Percentiles rank a stretch among this genome's conserved stretches.
Evolutionary conservation across 2,797 vertebrate species (phyloP).

Genomic region (Choloepus didactylus): DNA sequence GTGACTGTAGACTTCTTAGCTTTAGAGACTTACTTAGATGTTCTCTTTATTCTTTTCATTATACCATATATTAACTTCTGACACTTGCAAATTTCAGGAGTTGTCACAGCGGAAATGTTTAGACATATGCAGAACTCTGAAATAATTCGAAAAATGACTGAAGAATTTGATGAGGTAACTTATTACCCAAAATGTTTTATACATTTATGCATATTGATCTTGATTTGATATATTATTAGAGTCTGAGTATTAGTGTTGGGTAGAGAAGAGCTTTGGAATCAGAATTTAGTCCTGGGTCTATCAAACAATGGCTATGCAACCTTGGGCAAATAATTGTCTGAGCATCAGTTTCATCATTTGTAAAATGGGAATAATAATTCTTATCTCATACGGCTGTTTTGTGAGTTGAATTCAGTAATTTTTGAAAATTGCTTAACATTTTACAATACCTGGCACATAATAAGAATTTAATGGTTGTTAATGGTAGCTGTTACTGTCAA

Average conservation of each 20-base stretch:
- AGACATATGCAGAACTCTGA: conserved; percentile 99
- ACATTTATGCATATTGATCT: conserved; percentile 34
- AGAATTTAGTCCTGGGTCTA: not conserved
- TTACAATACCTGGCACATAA: not conserved
- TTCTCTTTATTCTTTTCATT: conserved; percentile 43
- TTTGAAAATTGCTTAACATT: conserved; percentile 58
- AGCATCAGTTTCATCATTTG: conserved; percentile 28
- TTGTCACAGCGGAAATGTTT: conserved; percentile 99
- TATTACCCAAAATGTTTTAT: conserved; percentile 65
- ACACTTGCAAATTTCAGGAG: conserved; percentile 90
- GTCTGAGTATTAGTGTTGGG: conserved; percentile 1
- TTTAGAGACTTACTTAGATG: not conserved
- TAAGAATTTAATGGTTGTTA: conserved; percentile 32
- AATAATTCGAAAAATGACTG: conserved; percentile 99
- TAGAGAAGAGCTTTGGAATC: conserved; percentile 33
- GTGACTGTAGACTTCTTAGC: conserved; percentile 22
- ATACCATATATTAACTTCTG: conserved; percentile 74
- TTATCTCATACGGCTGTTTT: not conserved
- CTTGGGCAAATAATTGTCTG: conserved; percentile 22
- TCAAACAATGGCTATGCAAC: conserved; percentile 26
- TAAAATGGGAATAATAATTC: not conserved
- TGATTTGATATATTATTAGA: conserved; percentile 64
- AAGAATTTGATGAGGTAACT: conserved; percentile 99
- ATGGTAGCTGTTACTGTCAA: not conserved
- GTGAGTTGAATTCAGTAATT: conserved; percentile 13